These are phyloP conservation scores for Plebejus argus DNA, from an alignment of 2,888 invertebrate species.

Conservation along the genomic window DNA sequence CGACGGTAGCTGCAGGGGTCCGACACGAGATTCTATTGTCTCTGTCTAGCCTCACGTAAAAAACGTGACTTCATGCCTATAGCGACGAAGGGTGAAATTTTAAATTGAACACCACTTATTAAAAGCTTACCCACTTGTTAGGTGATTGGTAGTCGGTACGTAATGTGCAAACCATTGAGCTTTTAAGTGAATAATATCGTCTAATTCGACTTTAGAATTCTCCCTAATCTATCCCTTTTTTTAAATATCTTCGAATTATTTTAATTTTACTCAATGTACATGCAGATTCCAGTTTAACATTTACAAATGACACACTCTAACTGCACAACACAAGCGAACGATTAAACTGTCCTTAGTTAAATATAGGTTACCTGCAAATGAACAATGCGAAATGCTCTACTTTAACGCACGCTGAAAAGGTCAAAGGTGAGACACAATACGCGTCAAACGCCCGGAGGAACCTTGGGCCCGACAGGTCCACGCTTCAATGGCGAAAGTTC, in stretches of 20 bases:
- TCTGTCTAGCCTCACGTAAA: neutral
- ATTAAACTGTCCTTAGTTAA: conserved; percentile 13
- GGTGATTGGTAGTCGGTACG: neutral
- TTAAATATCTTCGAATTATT: neutral
- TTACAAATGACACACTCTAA: neutral
- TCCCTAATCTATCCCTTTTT: too few relatives aligned
- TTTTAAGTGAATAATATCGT: too few relatives aligned
- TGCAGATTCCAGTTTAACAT: neutral
- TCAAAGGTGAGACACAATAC: conserved; percentile 29
- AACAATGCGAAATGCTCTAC: neutral
- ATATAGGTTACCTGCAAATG: conserved; percentile 11
- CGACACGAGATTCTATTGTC: neutral
- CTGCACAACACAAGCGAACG: neutral
- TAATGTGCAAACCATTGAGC: neutral
- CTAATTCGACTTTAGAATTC: too few relatives aligned
- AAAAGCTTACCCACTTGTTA: neutral
- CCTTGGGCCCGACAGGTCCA: conserved; percentile 15
- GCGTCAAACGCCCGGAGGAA: conserved; percentile 7
- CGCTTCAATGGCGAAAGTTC: conserved; percentile 1
- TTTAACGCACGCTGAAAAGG: conserved; percentile 22
- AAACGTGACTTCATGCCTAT: conserved; percentile 4
- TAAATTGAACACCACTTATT: neutral
- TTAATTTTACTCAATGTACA: neutral
- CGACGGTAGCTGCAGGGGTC: neutral
- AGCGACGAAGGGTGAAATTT: neutral